Conservation (phyloP, 2,797 vertebrate species). For the Halcyon chelicuti region DNA sequence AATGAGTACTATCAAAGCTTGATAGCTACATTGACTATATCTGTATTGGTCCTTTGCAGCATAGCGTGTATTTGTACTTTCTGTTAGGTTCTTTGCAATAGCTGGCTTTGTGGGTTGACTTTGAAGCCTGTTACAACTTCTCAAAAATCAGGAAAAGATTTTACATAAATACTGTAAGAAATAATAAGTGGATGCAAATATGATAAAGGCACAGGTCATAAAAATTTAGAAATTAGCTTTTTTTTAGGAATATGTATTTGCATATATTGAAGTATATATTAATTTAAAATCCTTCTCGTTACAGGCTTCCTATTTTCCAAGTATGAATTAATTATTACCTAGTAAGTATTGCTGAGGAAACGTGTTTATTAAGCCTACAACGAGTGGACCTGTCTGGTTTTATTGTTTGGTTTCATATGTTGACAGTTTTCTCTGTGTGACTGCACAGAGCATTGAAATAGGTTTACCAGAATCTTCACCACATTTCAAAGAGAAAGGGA, state of each 20-base stretch:
- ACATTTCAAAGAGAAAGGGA: not conserved
- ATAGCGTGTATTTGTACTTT: no score
- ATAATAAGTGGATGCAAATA: not conserved
- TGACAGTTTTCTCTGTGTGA: not conserved
- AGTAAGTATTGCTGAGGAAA: not conserved
- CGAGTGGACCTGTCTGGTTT: not conserved
- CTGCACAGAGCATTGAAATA: not conserved
- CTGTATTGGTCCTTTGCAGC: no score
- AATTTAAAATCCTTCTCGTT: not conserved
- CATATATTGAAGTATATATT: not conserved
- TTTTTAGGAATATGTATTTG: not conserved
- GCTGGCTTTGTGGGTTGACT: not conserved
- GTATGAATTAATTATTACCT: not conserved
- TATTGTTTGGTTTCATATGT: not conserved
- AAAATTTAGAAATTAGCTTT: not conserved
- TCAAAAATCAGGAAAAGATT: not conserved
- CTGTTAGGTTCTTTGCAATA: no score
- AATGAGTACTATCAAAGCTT: no score
- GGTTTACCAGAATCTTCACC: not conserved
- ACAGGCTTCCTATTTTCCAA: not conserved
- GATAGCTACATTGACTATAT: no score
- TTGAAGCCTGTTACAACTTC: not conserved
- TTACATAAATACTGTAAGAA: not conserved
- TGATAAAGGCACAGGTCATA: not conserved
- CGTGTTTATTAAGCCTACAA: not conserved